Conservation (phyloP, 2,113 vertebrate genomes). For the Anolis sagrei region DNA sequence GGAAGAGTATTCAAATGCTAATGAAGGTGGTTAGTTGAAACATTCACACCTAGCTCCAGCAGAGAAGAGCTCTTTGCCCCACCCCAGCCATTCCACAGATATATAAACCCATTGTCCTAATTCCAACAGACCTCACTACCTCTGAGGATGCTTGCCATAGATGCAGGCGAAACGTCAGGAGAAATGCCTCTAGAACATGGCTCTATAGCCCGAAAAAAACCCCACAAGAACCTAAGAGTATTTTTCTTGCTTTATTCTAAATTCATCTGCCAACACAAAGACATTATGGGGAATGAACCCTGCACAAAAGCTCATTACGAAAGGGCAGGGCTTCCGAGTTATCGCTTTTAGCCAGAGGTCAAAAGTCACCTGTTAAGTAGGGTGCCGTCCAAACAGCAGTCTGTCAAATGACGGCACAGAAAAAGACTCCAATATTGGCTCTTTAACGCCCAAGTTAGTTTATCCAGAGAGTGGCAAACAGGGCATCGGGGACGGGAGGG, state of each 20-base stretch:
- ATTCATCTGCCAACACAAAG: slow-evolving; percentile 73
- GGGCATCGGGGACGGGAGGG: slow-evolving; percentile 32
- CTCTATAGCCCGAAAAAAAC: no score
- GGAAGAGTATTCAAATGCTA: no score
- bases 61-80: no score
- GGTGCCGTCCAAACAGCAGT: slow-evolving; percentile 75
- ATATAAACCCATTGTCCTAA: no score
- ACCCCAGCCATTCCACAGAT: no score
- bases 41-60: no score
- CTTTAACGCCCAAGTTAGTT: slow-evolving; percentile 71
- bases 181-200: no score
- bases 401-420: slow-evolving; percentile 67
- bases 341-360: slow-evolving; percentile 79
- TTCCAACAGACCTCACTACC: no score
- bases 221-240: no score
- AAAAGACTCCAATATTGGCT: slow-evolving; percentile 78
- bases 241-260: slow-evolving; percentile 62
- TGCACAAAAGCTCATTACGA: slow-evolving; percentile 74
- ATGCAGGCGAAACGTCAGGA: no score
- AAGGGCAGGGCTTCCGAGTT: slow-evolving; percentile 79
- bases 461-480: slow-evolving; percentile 62
- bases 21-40: no score
- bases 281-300: slow-evolving; percentile 53
- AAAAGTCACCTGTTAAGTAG: slow-evolving; percentile 81
- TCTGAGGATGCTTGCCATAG: no score